phyloP scores from a whole-genome alignment of 2,888 invertebrate species.

The Antheraea assamensis region DNA sequence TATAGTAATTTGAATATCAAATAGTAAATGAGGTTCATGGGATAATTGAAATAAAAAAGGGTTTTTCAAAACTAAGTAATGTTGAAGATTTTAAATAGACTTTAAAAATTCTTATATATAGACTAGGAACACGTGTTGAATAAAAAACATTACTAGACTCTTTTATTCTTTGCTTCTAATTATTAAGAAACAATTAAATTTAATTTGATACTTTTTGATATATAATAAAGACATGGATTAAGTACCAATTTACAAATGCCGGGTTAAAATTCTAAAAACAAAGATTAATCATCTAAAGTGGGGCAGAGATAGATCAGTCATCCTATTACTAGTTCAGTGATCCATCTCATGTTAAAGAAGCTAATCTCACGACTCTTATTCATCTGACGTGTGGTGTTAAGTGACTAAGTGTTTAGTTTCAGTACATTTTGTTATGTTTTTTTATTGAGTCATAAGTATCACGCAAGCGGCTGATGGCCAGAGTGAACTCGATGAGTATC shows the following conservation, averaged over 20 bases:
- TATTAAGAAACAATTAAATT: not conserved
- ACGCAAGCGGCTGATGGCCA: not conserved
- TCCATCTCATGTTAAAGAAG: constrained; percentile 14
- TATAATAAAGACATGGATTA: not conserved
- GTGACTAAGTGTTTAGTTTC: constrained; percentile 19
- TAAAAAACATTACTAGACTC: not conserved
- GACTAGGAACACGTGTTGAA: not conserved
- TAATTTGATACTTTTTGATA: not conserved
- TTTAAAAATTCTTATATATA: not conserved
- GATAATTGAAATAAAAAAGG: not conserved
- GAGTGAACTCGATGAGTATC: not conserved
- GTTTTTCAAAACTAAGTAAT: not conserved
- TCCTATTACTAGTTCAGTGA: constrained; percentile 16
- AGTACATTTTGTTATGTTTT: constrained; percentile 10
- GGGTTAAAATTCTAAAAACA: not conserved
- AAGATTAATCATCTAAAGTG: constrained; percentile 7
- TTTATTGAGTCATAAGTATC: constrained; percentile 19
- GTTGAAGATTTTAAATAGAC: not conserved
- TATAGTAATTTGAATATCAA: not conserved
- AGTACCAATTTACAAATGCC: not conserved
- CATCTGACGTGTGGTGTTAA: constrained; percentile 12
- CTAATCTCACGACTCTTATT: constrained; percentile 13
- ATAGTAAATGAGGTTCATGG: not conserved
- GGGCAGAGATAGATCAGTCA: constrained; percentile 18
- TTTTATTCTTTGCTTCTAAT: not conserved